Conservation (phyloP, 1,140 invertebrate species). For the Heliconius eleuchia region DNA sequence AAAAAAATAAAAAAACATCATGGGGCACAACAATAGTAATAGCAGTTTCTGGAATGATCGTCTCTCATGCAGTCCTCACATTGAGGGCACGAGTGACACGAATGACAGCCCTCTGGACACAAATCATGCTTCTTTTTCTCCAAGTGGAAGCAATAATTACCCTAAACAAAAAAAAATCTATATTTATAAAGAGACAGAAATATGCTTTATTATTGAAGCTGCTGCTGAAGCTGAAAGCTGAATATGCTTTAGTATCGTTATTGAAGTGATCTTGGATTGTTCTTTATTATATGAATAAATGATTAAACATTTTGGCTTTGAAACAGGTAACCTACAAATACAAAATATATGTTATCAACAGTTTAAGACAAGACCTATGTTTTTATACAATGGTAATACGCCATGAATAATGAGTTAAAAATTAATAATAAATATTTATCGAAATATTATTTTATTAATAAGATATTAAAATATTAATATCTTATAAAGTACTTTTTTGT, state of each 20-base stretch:
- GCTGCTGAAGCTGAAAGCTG: too few species aligned
- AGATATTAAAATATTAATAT: too few species aligned
- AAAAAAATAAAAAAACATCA: neutral
- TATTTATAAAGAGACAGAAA: neutral
- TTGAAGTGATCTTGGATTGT: neutral
- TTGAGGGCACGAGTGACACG: constrained; percentile 35
- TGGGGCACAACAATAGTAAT: constrained; percentile 41
- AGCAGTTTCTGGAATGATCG: constrained; percentile 38
- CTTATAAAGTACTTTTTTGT: too few species aligned
- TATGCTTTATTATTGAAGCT: too few species aligned
- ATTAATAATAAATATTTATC: too few species aligned
- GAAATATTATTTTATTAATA: too few species aligned
- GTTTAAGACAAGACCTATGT: too few species aligned
- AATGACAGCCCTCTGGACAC: constrained; percentile 25
- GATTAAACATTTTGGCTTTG: too few species aligned
- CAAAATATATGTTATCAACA: too few species aligned
- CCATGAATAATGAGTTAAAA: too few species aligned
- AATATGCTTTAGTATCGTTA: neutral
- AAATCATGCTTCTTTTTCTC: constrained; percentile 51
- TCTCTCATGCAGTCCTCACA: constrained; percentile 45
- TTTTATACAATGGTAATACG: too few species aligned
- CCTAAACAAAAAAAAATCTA: constrained; percentile 46
- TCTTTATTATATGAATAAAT: neutral
- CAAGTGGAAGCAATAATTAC: constrained; percentile 64
- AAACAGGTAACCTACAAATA: too few species aligned